phyloP scores from a whole-genome alignment of 35 echinoderm and acorn worm genomes.

The Hemicentrotus pulcherrimus region DNA sequence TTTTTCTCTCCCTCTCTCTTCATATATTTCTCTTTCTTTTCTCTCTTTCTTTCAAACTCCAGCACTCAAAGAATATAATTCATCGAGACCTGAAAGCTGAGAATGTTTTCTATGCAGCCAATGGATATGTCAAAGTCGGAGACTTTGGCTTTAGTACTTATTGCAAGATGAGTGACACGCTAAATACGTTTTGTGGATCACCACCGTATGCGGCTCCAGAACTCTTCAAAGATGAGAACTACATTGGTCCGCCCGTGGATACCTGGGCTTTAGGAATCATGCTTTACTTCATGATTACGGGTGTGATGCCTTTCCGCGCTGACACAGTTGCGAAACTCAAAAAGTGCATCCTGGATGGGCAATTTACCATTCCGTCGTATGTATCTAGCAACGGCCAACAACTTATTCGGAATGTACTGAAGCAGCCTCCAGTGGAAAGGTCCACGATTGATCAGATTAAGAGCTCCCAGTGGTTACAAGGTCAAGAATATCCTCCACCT shows the following conservation, averaged over 20 bases:
- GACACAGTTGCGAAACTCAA: slow-evolving; percentile 98
- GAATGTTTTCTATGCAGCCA: slow-evolving; percentile 95
- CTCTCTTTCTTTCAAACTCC: slow-evolving; percentile 29
- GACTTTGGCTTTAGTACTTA: slow-evolving; percentile 99
- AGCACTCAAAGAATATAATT: slow-evolving; percentile 97
- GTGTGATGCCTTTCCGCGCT: slow-evolving; percentile 95
- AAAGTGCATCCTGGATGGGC: slow-evolving; percentile 94
- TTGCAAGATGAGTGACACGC: slow-evolving; percentile 71
- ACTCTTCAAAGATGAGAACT: slow-evolving; percentile 98
- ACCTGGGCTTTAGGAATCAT: slow-evolving; percentile 98
- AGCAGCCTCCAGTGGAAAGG: slow-evolving; percentile 69
- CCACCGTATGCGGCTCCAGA: slow-evolving; percentile 98
- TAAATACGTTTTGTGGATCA: slow-evolving; percentile 99
- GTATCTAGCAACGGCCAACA: slow-evolving; percentile 73
- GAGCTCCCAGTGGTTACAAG: slow-evolving; percentile 67
- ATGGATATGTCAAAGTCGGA: slow-evolving; percentile 96
- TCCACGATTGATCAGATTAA: slow-evolving; percentile 66
- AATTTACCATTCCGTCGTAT: slow-evolving; percentile 86
- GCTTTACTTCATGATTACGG: slow-evolving; percentile 98
- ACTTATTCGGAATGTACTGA: slow-evolving; percentile 71
- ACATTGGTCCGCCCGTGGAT: slow-evolving; percentile 85
- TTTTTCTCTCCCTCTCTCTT: not conserved
- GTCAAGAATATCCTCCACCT: slow-evolving; percentile 83
- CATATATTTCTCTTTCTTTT: slow-evolving; percentile 24
- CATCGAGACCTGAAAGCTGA: slow-evolving; percentile 97